Percentiles rank a stretch among this genome's conserved stretches.
Conservation (phyloP, 2,888 invertebrate species). For the Dynastes maya region DNA sequence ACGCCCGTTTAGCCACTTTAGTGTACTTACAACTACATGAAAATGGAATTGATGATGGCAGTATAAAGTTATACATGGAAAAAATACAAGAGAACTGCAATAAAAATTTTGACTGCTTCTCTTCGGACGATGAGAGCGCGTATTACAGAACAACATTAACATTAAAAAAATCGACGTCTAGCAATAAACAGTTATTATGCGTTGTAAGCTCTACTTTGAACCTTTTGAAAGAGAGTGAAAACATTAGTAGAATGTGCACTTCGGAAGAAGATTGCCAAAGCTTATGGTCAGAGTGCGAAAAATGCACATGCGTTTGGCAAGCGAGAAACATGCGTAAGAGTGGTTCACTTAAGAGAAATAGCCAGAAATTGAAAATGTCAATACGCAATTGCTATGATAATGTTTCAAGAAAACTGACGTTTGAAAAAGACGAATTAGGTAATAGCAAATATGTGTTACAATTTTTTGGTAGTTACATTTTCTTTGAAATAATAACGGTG, state of each 20-base stretch:
- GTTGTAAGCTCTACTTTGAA: constrained; percentile 68
- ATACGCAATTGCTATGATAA: constrained; percentile 61
- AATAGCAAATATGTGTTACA: constrained; percentile 6
- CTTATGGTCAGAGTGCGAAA: constrained; percentile 74
- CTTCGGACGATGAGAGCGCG: constrained; percentile 74
- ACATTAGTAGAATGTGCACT: constrained; percentile 71
- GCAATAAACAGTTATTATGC: constrained; percentile 70
- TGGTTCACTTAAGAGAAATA: constrained; percentile 73
- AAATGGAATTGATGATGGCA: constrained; percentile 46
- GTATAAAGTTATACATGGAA: constrained; percentile 54
- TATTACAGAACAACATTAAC: constrained; percentile 34
- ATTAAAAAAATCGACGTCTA: constrained; percentile 53
- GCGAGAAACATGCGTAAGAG: constrained; percentile 72
- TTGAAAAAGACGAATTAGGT: constrained; percentile 69
- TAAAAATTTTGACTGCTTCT: constrained; percentile 71
- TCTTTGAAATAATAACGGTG: too few relatives aligned
- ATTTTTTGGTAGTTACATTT: too few relatives aligned
- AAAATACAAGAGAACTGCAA: constrained; percentile 61
- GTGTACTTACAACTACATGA: constrained; percentile 69
- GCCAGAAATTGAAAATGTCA: constrained; percentile 58
- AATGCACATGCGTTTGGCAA: constrained; percentile 79
- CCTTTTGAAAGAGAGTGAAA: constrained; percentile 63
- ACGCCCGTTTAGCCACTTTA: constrained; percentile 78
- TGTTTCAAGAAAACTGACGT: constrained; percentile 69
- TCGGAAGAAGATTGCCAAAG: constrained; percentile 75